Percentiles rank a stretch among this genome's conserved stretches.
Conservation (phyloP, 1,140 invertebrate genomes). For the Lutraria rhynchaena region DNA sequence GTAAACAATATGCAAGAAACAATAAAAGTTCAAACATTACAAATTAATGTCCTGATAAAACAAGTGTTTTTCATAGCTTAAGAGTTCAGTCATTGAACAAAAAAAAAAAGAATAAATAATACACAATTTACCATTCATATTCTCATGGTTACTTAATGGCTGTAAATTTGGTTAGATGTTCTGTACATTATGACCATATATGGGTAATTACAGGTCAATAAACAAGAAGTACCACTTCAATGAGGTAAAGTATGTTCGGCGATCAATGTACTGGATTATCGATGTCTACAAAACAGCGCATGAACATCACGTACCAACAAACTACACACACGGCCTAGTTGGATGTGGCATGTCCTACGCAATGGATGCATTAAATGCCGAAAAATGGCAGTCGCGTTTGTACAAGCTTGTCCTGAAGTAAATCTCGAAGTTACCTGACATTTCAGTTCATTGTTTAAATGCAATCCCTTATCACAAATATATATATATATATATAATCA, state of each 20-base stretch:
- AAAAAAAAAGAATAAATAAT: not conserved
- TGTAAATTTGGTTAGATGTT: too few species aligned
- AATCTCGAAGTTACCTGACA: too few species aligned
- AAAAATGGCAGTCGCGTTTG: constrained; percentile 11
- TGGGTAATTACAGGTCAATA: constrained; percentile 6
- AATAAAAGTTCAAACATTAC: too few species aligned
- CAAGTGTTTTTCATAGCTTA: not conserved
- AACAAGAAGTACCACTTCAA: constrained; percentile 18
- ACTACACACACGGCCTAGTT: constrained; percentile 44
- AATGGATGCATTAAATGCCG: constrained; percentile 15
- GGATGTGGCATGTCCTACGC: constrained; percentile 48
- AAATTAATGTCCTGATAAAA: not conserved
- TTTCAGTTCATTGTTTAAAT: too few species aligned
- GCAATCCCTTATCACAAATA: too few species aligned
- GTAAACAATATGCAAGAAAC: too few species aligned
- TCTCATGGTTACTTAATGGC: too few species aligned
- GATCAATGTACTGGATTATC: constrained; percentile 34
- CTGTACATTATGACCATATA: too few species aligned
- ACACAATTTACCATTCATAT: not conserved
- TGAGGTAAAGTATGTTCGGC: not conserved
- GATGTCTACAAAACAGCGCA: constrained; percentile 11
- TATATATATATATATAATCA: too few species aligned
- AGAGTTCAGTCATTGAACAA: not conserved
- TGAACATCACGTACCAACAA: constrained; percentile 4
- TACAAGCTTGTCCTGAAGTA: constrained; percentile 18